Base-by-base conservation (phyloP, 2,888 invertebrate genomes). In the Leptinotarsa rubiginosa region DNA sequence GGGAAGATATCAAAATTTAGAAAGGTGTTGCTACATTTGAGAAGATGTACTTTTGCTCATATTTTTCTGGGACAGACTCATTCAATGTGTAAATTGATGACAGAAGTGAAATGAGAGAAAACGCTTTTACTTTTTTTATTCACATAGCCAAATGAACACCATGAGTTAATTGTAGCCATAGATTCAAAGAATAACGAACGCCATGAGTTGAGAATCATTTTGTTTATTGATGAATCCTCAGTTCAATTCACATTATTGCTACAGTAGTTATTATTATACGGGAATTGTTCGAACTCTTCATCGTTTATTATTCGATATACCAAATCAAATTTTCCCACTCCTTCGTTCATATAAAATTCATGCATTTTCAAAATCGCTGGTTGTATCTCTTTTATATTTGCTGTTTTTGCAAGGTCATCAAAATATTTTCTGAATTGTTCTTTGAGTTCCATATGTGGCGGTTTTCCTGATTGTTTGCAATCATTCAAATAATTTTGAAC, bases 271-370 rank as follows among this genome's bases (percentile, higher is more conserved):
- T 66, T 49, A 25, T 66, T 47, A 66, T 66, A 66, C 4, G 18
- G 47, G 12, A 49, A 47, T 50, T 47, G 49, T 50, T 66, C 66
- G 25, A 66, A 66, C 16, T 66, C 66, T 22, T 47, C 49, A 47
- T 66, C 66, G 47, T 66, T 66, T n/a, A 49, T 49, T 66, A 66
- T 66, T 66, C 22, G 49, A 66, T 66, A 66, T 15, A 22, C 50
- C 5, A 66, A 50, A 66, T 66, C 49, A 16, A 66, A 66, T 20
- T 66, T 66, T 49, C 47, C 47, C 18, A 66, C 10, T 22, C 49
- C 66, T 22, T 47, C 66, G 1, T 50, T 18, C 13, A 66, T 22
- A 22, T 50, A 16, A 49, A 20, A 66, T 49, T 47, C 66, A 22
- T 20, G 50, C 18, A 66, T 66, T 20, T 66, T 49, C 13, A 50